Base-by-base conservation (phyloP, 2,888 invertebrate genomes). In the Cantharis rufa region DNA sequence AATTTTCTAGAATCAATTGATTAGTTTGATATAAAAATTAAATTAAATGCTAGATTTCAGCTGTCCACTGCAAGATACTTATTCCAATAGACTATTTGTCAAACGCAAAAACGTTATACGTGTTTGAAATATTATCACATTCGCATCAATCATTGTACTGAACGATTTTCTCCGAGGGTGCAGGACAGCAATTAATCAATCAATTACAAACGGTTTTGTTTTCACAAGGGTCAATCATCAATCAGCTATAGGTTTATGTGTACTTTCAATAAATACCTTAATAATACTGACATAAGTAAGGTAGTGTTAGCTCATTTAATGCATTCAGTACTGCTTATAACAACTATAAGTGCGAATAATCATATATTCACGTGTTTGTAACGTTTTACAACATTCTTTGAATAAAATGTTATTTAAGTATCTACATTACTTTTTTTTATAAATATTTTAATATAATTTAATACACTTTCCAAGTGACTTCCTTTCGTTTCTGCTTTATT, bases 131-230 rank as follows among this genome's bases (percentile, higher is more conserved):
- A 78, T 78, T 74, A 78, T 78, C 78, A 75, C 78, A 75, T 69
- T 72, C 76, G 74, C 79, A 82, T 82, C 82, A 82, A 82, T 82
- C 82, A 82, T 80, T 77, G 75, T 62, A 74, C 75, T 78, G 74
- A 78, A 78, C 80, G 80, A 81, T 79, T 82, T 81, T 75, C 80
- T 80, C 80, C 71, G 80, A 80, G 79, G 80, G 81, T 77, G 79
- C 72, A 74, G 80, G 77, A 80, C 81, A 81, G 78, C 79, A 81
- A 82, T 82, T 82, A 82, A 82, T 82, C 82, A 82, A 82, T 82
- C 81, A 81, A 82, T 82, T 82, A 80, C 82, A 81, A 81, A 80
- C 79, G 78, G 79, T 81, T 81, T 81, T 82, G 80, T 80, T 82
- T 82, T 80, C 78, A 75, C 71, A 75, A 77, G 80, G 74, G 73